Percentiles rank a stretch among this genome's conserved stretches.
Evolutionary conservation across 2,888 invertebrate genomes (phyloP).

Genomic region (Thereva unica): DNA sequence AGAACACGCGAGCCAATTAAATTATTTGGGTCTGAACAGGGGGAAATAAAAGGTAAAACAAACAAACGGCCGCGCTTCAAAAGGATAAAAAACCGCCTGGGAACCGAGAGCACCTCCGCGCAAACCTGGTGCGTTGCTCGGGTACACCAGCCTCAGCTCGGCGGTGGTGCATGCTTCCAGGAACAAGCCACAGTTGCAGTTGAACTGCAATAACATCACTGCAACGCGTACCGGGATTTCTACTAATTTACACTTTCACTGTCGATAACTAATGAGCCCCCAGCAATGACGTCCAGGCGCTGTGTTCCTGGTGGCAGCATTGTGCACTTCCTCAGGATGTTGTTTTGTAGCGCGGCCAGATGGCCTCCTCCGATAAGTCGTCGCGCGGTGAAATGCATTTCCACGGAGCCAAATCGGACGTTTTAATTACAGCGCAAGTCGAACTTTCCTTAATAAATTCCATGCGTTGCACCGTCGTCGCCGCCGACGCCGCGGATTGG

Average conservation of each 20-base stretch:
- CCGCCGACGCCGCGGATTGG: neutral
- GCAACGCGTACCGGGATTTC: constrained; percentile 15
- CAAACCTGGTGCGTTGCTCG: neutral
- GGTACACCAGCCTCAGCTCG: constrained; percentile 2
- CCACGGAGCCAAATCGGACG: neutral
- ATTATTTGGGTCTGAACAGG: constrained; percentile 23
- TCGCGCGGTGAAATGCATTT: constrained; percentile 1
- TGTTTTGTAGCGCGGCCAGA: constrained; percentile 1
- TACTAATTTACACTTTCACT: constrained; percentile 40
- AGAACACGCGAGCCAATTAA: constrained; percentile 42
- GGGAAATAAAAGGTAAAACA: neutral
- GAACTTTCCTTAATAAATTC: constrained; percentile 25
- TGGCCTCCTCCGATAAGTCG: neutral
- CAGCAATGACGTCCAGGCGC: constrained; percentile 15
- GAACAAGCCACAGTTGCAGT: neutral
- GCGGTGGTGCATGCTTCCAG: neutral
- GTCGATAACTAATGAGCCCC: constrained; percentile 34
- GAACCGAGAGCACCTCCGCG: too few relatives aligned
- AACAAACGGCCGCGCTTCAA: neutral
- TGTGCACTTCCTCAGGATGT: too few relatives aligned
- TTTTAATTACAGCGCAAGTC: constrained; percentile 23
- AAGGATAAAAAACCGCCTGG: neutral
- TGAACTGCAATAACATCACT: neutral
- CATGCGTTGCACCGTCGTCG: constrained; percentile 11
- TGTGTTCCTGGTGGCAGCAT: neutral